Conservation (phyloP, 2,113 vertebrate genomes). For the Gasterosteus nipponicus region DNA sequence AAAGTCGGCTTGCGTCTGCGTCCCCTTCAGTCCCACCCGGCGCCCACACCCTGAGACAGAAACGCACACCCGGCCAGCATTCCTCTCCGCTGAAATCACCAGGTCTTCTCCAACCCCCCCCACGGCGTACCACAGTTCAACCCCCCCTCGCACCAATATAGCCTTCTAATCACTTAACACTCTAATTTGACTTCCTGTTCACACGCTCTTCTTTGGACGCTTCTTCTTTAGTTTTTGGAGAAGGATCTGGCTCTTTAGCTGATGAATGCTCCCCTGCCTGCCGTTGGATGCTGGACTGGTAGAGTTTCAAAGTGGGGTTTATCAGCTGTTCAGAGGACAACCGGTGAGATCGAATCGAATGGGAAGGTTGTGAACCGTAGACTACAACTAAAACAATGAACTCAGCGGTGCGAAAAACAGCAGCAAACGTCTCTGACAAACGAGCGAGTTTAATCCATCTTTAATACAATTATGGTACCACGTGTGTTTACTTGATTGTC, state of each 20-base stretch:
- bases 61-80: slow-evolving; percentile 58
- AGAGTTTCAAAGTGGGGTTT: not conserved
- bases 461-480: slow-evolving; percentile 1
- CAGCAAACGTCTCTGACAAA: not conserved
- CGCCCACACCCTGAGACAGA: slow-evolving; percentile 11
- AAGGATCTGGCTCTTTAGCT: not conserved
- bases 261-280: not conserved
- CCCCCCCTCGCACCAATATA: not conserved
- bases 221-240: not conserved
- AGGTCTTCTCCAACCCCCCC: slow-evolving; percentile 37
- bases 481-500: not conserved
- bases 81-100: slow-evolving; percentile 64
- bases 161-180: not conserved
- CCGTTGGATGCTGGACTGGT: not conserved
- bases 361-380: not conserved
- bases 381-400: not conserved
- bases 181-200: not conserved
- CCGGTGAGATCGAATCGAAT: not conserved
- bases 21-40: slow-evolving; percentile 45
- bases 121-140: slow-evolving; percentile 4
- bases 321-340: not conserved
- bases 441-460: not conserved
- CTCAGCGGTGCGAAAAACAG: not conserved
- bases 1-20: slow-evolving; percentile 64
- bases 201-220: not conserved